Conservation (phyloP, 2,888 invertebrate genomes). For the Eupithecia exiguata region DNA sequence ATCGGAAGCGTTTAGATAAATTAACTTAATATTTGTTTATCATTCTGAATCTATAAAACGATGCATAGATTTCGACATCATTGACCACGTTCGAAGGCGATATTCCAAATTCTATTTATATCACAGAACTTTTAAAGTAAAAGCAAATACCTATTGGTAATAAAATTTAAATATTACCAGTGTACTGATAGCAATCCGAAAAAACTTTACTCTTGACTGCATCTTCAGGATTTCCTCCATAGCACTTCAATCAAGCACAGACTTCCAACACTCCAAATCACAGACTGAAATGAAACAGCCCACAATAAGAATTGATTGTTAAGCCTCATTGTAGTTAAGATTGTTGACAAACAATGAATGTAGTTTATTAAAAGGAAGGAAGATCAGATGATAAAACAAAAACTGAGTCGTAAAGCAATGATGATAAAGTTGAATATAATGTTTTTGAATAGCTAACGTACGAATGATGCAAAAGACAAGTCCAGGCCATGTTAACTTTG, state of each 20-base stretch:
- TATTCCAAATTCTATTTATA: neutral
- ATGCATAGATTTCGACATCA: neutral
- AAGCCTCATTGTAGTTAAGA: constrained; percentile 19
- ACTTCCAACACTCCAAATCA: constrained; percentile 14
- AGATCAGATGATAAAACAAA: constrained; percentile 1
- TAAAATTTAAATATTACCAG: constrained; percentile 49
- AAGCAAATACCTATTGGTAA: neutral
- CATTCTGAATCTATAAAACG: neutral
- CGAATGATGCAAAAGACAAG: neutral
- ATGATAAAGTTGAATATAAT: neutral
- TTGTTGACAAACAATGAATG: constrained; percentile 31
- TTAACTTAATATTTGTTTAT: neutral
- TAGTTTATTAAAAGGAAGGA: constrained; percentile 7
- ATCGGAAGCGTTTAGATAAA: neutral
- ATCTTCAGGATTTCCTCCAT: constrained; percentile 50
- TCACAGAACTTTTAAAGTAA: neutral
- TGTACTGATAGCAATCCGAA: constrained; percentile 56
- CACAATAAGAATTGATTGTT: constrained; percentile 28
- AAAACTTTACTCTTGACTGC: constrained; percentile 49
- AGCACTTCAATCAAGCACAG: constrained; percentile 31
- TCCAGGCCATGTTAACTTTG: neutral
- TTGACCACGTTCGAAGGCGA: neutral
- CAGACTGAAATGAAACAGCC: constrained; percentile 25
- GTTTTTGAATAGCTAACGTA: neutral
- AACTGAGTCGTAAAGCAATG: neutral